phyloP scores from a whole-genome alignment of 2,113 vertebrate species.

The Hemiscyllium ocellatum region DNA sequence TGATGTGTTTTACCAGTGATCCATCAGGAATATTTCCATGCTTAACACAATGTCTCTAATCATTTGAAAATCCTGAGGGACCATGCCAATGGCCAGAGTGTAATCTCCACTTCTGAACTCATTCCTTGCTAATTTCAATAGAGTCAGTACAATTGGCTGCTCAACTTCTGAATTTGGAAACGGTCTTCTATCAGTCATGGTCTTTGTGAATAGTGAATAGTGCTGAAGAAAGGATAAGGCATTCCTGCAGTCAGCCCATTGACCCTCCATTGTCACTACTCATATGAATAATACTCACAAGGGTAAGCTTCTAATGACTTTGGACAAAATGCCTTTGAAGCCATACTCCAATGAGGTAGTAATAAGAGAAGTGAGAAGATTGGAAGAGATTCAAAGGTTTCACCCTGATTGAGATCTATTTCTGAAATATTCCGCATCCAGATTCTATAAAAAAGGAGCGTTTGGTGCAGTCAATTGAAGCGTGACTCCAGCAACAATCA shows the following conservation, averaged over 20 bases:
- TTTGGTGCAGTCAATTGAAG: conserved; percentile 2
- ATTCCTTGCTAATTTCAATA: neutral
- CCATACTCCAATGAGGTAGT: neutral
- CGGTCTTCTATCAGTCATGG: neutral
- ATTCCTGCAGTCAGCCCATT: neutral
- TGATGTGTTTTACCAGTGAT: neutral
- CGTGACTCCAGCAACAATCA: neutral
- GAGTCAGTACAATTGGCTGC: neutral
- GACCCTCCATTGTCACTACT: neutral
- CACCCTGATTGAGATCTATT: neutral
- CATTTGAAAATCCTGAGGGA: neutral
- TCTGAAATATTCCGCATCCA: neutral
- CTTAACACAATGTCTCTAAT: neutral
- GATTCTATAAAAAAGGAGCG: neutral
- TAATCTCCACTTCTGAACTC: neutral
- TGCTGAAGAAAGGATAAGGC: neutral
- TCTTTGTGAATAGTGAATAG: too few species aligned
- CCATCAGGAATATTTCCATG: neutral
- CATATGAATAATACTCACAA: neutral
- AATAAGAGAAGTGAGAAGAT: neutral
- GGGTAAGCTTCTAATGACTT: neutral
- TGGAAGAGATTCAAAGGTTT: neutral
- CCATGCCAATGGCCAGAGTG: neutral
- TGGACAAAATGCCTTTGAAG: neutral
- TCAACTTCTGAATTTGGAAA: neutral